phyloP scores from a whole-genome alignment of 2,113 vertebrate species.

The Condylura cristata region DNA sequence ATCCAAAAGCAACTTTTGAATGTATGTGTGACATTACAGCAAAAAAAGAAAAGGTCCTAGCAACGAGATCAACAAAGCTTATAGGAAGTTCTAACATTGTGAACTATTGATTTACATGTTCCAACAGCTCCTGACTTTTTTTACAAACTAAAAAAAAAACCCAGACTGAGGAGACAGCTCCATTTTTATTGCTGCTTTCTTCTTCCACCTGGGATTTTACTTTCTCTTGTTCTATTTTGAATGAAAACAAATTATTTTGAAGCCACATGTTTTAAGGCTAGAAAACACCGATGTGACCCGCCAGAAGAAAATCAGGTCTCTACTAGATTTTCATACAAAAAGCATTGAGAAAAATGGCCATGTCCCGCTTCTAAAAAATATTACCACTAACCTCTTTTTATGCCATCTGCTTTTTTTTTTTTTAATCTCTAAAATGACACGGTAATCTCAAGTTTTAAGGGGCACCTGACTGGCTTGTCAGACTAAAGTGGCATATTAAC shows the following conservation, averaged over 20 bases:
- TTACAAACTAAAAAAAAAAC: neutral
- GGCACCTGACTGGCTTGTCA: conserved; percentile 64
- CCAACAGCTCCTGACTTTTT: conserved; percentile 22
- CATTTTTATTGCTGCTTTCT: neutral
- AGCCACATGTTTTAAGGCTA: neutral
- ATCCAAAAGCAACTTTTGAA: conserved; percentile 19
- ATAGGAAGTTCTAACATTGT: neutral
- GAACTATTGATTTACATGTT: neutral
- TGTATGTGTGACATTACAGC: conserved; percentile 26
- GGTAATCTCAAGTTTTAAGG: conserved; percentile 71
- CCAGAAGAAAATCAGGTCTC: neutral
- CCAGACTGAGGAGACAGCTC: neutral
- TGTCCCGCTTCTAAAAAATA: conserved; percentile 56
- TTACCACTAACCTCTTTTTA: conserved; percentile 22
- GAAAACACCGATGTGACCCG: neutral
- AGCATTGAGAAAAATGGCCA: conserved; percentile 1
- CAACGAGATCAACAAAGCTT: neutral
- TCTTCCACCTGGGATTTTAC: neutral
- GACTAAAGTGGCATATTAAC: conserved; percentile 65
- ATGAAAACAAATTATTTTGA: conserved; percentile 33
- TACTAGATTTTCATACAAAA: conserved; percentile 18
- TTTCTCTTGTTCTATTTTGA: conserved; percentile 47
- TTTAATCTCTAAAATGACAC: conserved; percentile 70
- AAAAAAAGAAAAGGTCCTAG: conserved; percentile 22
- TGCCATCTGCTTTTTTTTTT: neutral